phyloP scores from a whole-genome alignment of 2,888 invertebrate genomes.

The Parnassius mnemosyne region DNA sequence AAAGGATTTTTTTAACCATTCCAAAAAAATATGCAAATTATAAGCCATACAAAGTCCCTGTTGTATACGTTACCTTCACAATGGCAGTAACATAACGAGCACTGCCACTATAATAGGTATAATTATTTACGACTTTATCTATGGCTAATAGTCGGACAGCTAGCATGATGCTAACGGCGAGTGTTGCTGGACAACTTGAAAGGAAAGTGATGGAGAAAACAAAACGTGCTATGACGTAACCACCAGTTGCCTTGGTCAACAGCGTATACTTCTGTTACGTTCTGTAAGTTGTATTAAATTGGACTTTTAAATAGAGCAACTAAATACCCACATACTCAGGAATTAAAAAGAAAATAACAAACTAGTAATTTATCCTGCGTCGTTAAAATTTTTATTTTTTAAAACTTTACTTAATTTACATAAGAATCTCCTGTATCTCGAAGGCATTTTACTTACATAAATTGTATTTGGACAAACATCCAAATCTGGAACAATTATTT shows the following conservation, averaged over 20 bases:
- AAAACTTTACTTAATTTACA: no score
- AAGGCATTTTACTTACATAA: no score
- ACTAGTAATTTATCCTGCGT: no score
- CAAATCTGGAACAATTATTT: background rate
- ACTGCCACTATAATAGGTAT: conserved; percentile 5
- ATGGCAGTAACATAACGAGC: background rate
- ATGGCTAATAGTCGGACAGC: conserved; percentile 1
- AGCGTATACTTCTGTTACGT: background rate
- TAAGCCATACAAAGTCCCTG: background rate
- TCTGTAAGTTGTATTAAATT: no score
- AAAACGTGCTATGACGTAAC: conserved; percentile 17
- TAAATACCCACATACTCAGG: no score
- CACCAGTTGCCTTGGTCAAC: background rate
- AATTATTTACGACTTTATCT: conserved; percentile 7
- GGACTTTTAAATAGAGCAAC: no score
- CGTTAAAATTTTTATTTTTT: no score
- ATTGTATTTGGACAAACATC: no score
- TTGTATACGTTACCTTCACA: background rate
- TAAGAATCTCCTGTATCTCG: no score
- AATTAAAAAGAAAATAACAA: no score
- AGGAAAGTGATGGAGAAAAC: conserved; percentile 20
- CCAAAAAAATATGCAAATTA: no score
- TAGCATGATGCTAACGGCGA: conserved; percentile 7
- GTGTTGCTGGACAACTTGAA: conserved; percentile 14
- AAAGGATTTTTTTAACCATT: no score